Evolutionary conservation across 2,888 invertebrate species (phyloP), one percentile per base, ranked within the genome.

Genomic region (Agriotes lineatus): DNA sequence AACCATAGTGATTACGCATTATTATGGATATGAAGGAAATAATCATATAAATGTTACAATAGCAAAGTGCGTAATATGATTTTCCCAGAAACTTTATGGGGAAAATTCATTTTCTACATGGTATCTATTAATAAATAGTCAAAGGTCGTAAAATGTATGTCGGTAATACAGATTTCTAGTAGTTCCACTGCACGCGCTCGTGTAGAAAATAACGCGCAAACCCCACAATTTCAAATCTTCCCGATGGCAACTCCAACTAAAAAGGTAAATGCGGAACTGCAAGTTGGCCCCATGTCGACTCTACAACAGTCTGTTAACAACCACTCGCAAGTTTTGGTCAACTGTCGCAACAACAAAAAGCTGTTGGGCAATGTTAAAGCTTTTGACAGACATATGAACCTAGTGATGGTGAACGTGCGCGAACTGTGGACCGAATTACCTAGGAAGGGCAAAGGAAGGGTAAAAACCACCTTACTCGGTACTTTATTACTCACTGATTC

Each of bases 341-440:
- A 97, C 83, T 97, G 97, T 82, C 89, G 98, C 73, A 97, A 98
- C 83, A 99, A 99, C 84, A 97, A 97, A 82, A 99, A 99, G 81
- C 86, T 99, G n/a, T 84, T 99, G 35, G 98, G 95, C 0, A 89
- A 97, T 76, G 96, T 99, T 0, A 98, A 98, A 82, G 93, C 94
- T 0, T 95, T 94, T 77, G 94, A 95, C 82, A 90, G 95, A 76
- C 98, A 99, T 83, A 98, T 97, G 85, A 99, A 99, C 84, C 97
- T 99, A 97, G 97, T 99, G 0, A 85, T 99, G 76, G 98, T 98
- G 85, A 96, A 97, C 82, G 98, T 99, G 0, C 97, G 96, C 80
- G 98, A 99, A 86, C 97, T 99, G 96, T 99, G 98, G 98, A 97
- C 96, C 0, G 98, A 99, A 86, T 89, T 95, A 33, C 97, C 98